Evolutionary conservation across 2,888 invertebrate species (phyloP), one percentile per base, ranked within the genome.

Genomic region (Agrilus mali): DNA sequence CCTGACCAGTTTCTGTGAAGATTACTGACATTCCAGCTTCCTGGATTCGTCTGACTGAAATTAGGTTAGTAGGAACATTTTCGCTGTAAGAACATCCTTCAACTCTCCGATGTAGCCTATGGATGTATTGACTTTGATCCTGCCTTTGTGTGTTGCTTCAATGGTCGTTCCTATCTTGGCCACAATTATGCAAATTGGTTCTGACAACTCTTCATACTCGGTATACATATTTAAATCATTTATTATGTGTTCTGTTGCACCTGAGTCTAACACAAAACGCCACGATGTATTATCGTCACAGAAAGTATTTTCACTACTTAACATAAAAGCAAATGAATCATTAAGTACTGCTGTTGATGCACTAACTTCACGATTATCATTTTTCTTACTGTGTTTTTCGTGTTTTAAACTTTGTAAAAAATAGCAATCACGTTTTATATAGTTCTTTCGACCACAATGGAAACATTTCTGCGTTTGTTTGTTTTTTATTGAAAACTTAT

Each of bases 61-160:
- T 41, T 15, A 59, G 46, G 45, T 61, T 60, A 45, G 57, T 50
- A 22, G 59, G 58, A 8, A 55, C 50, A 37, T 58, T 57, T 12
- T 49, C 40, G 40, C 57, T 57, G 45, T 51, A 63, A 63, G 53
- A 7, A 44, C 48, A 40, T 47, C 22, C 38, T 38, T 37, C 32
- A 49, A 36, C 10, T 40, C 41, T 37, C 47, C 49, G n/a, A 38
- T 14, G n/a, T n/a, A n/a, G n/a, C n/a, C n/a, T n/a, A n/a, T n/a
- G n/a, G n/a, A n/a, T n/a, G n/a, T n/a, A n/a, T n/a, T n/a, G n/a
- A n/a, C n/a, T n/a, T n/a, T n/a, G n/a, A n/a, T n/a, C 7, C 20
- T 38, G 2, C 38, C 38, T 13, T 6, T 38, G 13, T 38, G 17
- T 8, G 38, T 20, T n/a, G 38, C 38, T 13, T n/a, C 14, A 14